These are phyloP conservation scores for Menidia beryllina DNA, from an alignment of 2,113 vertebrate genomes.

Conservation along the genomic window DNA sequence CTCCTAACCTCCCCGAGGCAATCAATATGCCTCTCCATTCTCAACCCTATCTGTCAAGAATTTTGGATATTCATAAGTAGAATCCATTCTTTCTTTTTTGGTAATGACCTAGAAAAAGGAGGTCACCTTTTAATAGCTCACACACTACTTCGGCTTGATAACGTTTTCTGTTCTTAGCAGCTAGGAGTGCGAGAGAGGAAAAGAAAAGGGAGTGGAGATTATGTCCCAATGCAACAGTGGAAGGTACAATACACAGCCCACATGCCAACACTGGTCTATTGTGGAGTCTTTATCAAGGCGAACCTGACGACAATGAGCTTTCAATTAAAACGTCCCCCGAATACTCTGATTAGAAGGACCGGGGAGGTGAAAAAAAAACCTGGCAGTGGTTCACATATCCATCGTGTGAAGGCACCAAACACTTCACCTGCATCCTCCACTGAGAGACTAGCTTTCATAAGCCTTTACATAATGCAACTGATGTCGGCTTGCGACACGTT, in stretches of 20 bases:
- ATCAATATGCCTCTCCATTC: constrained; percentile 66
- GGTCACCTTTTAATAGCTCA: constrained; percentile 80
- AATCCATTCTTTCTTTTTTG: constrained; percentile 77
- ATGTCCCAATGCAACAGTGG: constrained; percentile 48
- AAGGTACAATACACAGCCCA: constrained; percentile 51
- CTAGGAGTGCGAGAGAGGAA: constrained; percentile 25
- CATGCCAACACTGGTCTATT: constrained; percentile 35
- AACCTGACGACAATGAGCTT: constrained; percentile 14
- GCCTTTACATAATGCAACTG: constrained; percentile 55
- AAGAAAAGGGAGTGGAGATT: constrained; percentile 27
- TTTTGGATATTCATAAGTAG: constrained; percentile 77
- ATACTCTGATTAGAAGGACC: background rate
- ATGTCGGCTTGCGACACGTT: constrained; percentile 48
- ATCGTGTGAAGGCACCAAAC: constrained; percentile 20
- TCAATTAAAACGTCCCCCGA: background rate
- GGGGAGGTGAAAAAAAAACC: constrained; percentile 18
- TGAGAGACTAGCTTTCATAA: constrained; percentile 46
- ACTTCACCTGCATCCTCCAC: constrained; percentile 41
- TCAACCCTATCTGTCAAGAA: constrained; percentile 69
- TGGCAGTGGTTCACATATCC: too few relatives aligned
- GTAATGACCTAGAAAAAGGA: constrained; percentile 80
- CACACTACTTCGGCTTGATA: constrained; percentile 67
- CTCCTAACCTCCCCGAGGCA: constrained; percentile 53
- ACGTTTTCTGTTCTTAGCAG: constrained; percentile 59
- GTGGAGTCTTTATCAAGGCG: constrained; percentile 16